Evolutionary conservation across 2,888 invertebrate genomes (phyloP).

Genomic region (Aphodius granarius): DNA sequence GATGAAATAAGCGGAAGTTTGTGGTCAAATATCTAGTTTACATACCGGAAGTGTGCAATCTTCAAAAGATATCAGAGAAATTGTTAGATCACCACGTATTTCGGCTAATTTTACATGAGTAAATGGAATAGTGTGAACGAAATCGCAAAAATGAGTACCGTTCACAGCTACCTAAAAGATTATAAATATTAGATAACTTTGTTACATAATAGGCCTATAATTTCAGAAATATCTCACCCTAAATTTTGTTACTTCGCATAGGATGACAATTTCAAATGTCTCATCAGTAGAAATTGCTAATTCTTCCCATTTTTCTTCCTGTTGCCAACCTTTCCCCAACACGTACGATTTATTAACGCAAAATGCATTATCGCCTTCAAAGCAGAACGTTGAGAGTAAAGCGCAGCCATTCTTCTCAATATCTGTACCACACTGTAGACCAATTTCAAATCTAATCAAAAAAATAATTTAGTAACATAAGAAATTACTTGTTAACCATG

Average conservation of each 20-base stretch:
- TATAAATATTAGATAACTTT: neutral
- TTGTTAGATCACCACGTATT: neutral
- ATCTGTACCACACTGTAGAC: neutral
- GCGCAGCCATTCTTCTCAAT: conserved; percentile 5
- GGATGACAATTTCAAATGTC: neutral
- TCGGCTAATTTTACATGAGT: conserved; percentile 1
- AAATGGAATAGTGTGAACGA: conserved; percentile 3
- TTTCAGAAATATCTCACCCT: neutral
- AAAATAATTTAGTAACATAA: neutral
- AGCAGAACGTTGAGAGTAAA: neutral
- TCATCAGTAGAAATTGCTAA: neutral
- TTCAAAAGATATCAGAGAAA: conserved; percentile 4
- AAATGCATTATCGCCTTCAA: neutral
- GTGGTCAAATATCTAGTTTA: neutral
- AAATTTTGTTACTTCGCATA: conserved; percentile 9
- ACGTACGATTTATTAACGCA: neutral
- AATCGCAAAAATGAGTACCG: neutral
- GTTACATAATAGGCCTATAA: neutral
- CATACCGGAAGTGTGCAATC: conserved; percentile 7
- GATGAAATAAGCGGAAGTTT: neutral
- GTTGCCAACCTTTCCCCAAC: neutral
- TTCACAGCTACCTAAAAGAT: conserved; percentile 1
- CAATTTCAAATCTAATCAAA: conserved; percentile 4
- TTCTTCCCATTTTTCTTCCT: conserved; percentile 1
- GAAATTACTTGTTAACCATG: neutral